Conservation (phyloP, 2,797 vertebrate species). For the Simalia tracyae region DNA sequence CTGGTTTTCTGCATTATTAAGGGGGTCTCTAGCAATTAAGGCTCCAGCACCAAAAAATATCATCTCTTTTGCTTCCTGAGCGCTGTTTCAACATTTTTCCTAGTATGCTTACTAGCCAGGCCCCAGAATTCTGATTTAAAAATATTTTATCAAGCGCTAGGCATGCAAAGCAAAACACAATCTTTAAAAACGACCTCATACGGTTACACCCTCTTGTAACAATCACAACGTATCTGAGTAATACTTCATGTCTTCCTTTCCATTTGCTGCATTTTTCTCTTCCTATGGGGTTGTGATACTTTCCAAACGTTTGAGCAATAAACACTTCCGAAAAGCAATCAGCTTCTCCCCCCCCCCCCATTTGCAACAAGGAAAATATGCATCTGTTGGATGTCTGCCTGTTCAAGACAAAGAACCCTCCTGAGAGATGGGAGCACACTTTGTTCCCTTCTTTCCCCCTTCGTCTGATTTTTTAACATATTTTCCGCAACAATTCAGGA, state of each 20-base stretch:
- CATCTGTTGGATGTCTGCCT: neutral
- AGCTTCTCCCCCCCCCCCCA: neutral
- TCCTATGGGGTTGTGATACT: neutral
- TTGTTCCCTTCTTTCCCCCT: too few relatives aligned
- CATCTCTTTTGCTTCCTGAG: neutral
- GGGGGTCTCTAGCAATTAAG: neutral
- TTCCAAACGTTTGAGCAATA: neutral
- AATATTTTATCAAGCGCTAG: neutral
- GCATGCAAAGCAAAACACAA: neutral
- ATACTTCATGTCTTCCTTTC: neutral
- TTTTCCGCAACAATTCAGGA: neutral
- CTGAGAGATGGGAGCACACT: too few relatives aligned
- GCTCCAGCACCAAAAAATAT: neutral
- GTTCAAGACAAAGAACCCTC: too few relatives aligned
- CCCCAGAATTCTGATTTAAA: neutral
- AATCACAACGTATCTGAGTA: neutral
- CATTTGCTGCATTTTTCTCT: neutral
- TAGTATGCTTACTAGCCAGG: too few relatives aligned
- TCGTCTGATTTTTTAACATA: too few relatives aligned
- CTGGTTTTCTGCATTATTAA: too few relatives aligned
- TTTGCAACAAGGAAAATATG: too few relatives aligned
- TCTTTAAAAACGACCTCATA: neutral
- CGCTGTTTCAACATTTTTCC: neutral
- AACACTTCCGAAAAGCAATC: neutral
- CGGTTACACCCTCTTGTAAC: neutral